phyloP scores from a whole-genome alignment of 2,888 invertebrate species.

The Dermolepida albohirtum region DNA sequence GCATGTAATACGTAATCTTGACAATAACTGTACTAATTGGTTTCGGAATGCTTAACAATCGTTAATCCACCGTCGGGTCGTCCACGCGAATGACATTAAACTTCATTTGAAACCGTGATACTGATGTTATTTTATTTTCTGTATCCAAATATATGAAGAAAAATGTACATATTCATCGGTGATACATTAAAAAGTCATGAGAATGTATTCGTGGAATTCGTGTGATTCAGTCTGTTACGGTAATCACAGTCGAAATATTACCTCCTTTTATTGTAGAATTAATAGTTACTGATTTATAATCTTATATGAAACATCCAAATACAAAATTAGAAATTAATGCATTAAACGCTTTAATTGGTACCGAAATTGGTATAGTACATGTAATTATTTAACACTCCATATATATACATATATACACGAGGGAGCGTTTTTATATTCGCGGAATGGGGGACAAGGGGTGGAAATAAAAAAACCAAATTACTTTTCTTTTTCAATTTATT shows the following conservation, averaged over 20 bases:
- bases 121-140: conserved; percentile 1
- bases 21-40: conserved; percentile 7
- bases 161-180: conserved; percentile 23
- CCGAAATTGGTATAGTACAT: conserved; percentile 25
- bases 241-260: conserved; percentile 31
- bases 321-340: conserved; percentile 38
- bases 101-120: not conserved
- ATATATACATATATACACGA: too few relatives aligned
- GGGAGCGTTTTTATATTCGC: too few relatives aligned
- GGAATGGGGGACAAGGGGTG: too few relatives aligned
- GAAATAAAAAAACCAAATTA: too few relatives aligned
- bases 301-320: conserved; percentile 25
- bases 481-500: too few relatives aligned
- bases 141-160: conserved; percentile 27
- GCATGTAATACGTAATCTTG: conserved; percentile 4
- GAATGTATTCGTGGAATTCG: conserved; percentile 30
- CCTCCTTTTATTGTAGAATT: conserved; percentile 26
- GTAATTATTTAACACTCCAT: conserved; percentile 11
- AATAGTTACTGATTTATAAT: conserved; percentile 40
- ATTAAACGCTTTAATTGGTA: conserved; percentile 41
- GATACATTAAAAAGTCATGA: conserved; percentile 28
- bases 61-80: conserved; percentile 19
- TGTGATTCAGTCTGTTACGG: conserved; percentile 32
- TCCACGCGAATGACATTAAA: conserved; percentile 14
- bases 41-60: conserved; percentile 14